Evolutionary conservation across 2,888 invertebrate genomes (phyloP), one percentile per base, ranked within the genome.

Genomic region (Eueremaeus valkanovi): DNA sequence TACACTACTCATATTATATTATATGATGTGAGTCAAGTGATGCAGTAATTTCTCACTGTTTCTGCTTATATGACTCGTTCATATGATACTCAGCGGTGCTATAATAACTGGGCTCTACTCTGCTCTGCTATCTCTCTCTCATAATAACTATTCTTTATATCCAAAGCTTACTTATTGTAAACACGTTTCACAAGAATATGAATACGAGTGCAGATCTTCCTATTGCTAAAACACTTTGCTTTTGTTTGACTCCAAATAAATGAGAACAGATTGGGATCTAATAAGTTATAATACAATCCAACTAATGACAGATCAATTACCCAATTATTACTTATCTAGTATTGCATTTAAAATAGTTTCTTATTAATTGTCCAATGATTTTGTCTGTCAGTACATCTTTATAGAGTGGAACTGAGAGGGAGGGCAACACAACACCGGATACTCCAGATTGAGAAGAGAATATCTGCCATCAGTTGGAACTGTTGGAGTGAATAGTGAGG

Each of bases 1-100:
- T 51, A 8, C n/a, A 55, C 27, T 27, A 27, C 55, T 42, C 68
- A 68, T 68, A 68, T 36, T n/a, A 24, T 68, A 68, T 61, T 61
- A 31, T 61, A 61, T 61, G 18, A 31, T 68, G 40, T 40, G 13
- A 40, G 40, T 66, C n/a, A 40, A 68, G 40, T 9, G 24, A 68
- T 68, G 40, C 13, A 42, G 40, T 40, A 68, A 68, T 68, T 68
- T 68, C 68, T 68, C 68, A 11, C 40, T 24, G 68, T 68, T 40
- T 68, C n/a, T 33, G 9, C 6, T 68, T 36, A 68, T 68, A 68
- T 68, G 68, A 68, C 68, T 66, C 11, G 16, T 51, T 16, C 24
- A 16, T n/a, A n/a, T n/a, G n/a, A 21, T 51, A 16, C 66, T 68
- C 36, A 11, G 33, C 21, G 40, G 40, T 68, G 24, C 40, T 42